Evolutionary conservation across 2,113 vertebrate genomes (phyloP), one percentile per base, ranked within the genome.

Genomic region (Coregonus clupeaformis): DNA sequence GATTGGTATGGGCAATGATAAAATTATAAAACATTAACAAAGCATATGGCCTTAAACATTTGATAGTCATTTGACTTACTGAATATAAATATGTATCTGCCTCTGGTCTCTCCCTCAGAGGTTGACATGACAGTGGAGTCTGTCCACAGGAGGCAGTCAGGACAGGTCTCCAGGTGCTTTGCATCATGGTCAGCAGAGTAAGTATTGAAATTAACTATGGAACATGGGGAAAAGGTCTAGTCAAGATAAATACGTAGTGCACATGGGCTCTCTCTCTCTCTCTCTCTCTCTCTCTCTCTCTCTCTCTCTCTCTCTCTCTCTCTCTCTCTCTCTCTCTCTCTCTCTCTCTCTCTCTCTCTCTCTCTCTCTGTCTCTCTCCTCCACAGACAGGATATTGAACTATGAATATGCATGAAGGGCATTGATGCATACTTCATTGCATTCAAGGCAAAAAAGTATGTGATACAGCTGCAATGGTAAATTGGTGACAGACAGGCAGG

Each of bases 121-220:
- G 55, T 16, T 4, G 1, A 0, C 0, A 5, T 0, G 22, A 47
- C 4, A 0, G 22, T 0, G n/a, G 5, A 30, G 69, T 81, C 84
- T 1, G 30, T 20, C 82, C 81, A 86, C 30, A 88, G 18, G 7
- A 85, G 7, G 27, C 86, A 88, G 67, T 84, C 81, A 1, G 79
- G 29, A 14, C 85, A 90, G 18, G 84, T 75, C 63, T 6, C 29
- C 79, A 87, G 64, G 63, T 80, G 6, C 1, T 11, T 73, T 32
- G 80, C 84, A 45, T 27, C 1, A 24, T 72, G 36, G 0, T 6
- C 57, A 11, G 57, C 4, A 1, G 0, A 1, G 5, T 71, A 1
- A 20, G 16, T 32, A 68, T 81, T 84, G n/a, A 12, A 77, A 14
- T 55, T 0, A 71, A 77, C 88, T 89, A 69, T 73, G 4, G 20